Conservation (phyloP, 2,113 vertebrate genomes). For the Micronycteris hirsuta region DNA sequence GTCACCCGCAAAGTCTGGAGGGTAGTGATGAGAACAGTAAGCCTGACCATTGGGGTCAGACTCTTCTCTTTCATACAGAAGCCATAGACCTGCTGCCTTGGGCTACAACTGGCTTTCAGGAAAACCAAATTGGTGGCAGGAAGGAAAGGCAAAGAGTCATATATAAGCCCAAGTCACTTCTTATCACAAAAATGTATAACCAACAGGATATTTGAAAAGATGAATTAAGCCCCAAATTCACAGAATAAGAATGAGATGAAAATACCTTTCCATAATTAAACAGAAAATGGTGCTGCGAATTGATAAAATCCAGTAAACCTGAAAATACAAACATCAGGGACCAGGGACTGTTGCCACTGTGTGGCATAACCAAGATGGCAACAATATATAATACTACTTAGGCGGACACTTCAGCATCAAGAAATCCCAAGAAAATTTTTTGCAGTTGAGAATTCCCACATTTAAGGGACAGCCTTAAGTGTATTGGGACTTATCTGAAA, state of each 20-base stretch:
- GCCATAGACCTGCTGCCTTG: not conserved
- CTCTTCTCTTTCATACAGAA: not conserved
- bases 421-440: not conserved
- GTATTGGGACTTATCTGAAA: not conserved
- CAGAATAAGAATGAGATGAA: slow-evolving; percentile 1
- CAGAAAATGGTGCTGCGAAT: slow-evolving; percentile 5
- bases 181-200: slow-evolving; percentile 19
- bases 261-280: slow-evolving; percentile 54
- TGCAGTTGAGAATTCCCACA: not conserved
- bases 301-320: slow-evolving; percentile 52
- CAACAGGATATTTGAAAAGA: slow-evolving; percentile 30
- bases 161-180: not conserved
- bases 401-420: not conserved
- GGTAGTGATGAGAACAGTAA: not conserved
- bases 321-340: not conserved
- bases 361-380: not conserved
- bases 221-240: not conserved
- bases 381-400: not conserved
- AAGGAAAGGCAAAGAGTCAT: not conserved
- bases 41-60: not conserved
- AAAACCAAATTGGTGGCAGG: not conserved
- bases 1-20: not conserved
- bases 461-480: not conserved
- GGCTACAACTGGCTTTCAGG: not conserved
- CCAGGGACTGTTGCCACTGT: too few relatives aligned